A percentile compares a stretch with the other conserved stretches of the same genome.
These are phyloP conservation scores for Falco novaeseelandiae DNA, from an alignment of 2,797 vertebrate species.

Conservation along the genomic window DNA sequence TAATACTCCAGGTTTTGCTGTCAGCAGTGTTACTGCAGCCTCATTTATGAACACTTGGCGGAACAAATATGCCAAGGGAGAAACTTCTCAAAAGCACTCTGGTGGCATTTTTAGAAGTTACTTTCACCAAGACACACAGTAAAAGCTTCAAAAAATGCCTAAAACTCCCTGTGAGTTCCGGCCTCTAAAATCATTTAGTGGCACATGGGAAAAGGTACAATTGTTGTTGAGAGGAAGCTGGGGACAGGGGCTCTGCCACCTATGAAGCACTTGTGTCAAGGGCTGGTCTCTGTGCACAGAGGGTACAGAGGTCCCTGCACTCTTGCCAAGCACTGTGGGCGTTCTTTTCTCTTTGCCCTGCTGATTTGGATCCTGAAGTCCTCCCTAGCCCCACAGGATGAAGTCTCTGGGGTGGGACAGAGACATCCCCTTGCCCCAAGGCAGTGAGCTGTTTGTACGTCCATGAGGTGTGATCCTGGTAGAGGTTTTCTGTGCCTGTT, in stretches of 20 bases:
- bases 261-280: background rate
- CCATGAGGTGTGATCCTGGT: background rate
- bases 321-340: accelerated
- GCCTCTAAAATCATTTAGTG: background rate
- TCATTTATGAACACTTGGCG: background rate
- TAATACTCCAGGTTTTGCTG: conserved; percentile 1
- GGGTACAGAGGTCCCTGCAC: background rate
- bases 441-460: background rate
- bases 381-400: background rate
- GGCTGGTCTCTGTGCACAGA: background rate
- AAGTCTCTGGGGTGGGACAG: background rate
- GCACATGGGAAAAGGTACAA: background rate
- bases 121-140: background rate
- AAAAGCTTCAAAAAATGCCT: background rate
- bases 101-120: background rate
- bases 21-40: background rate
- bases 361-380: background rate
- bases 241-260: background rate
- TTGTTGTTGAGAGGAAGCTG: background rate
- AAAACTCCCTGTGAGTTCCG: background rate
- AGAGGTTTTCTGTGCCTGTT: background rate
- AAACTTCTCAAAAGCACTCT: background rate
- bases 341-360: background rate
- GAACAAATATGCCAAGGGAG: background rate
- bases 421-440: background rate